Percentiles rank a stretch among this genome's conserved stretches.
phyloP scores from a whole-genome alignment of 2,888 invertebrate species.

The Drepanosiphum platanoidis region DNA sequence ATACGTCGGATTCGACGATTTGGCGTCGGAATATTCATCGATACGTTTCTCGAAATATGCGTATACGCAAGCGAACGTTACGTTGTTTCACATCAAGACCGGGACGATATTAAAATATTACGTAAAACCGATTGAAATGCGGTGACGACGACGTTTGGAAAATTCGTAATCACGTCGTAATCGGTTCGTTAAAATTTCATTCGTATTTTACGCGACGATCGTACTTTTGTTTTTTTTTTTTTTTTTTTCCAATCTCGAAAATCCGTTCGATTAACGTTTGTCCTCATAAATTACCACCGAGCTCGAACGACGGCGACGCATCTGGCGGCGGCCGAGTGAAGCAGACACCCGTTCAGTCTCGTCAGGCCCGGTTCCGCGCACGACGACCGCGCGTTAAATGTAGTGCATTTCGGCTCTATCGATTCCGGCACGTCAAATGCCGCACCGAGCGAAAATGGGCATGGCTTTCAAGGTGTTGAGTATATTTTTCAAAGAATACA shows the following conservation, averaged over 20 bases:
- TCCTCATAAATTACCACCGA: too few species aligned
- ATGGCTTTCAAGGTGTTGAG: neutral
- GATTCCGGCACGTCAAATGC: neutral
- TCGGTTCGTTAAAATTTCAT: too few species aligned
- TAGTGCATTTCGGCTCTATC: neutral
- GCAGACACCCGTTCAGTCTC: neutral
- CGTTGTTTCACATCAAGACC: neutral
- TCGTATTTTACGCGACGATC: too few species aligned
- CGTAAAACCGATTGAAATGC: neutral
- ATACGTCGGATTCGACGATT: neutral
- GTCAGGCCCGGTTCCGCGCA: neutral
- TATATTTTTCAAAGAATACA: neutral
- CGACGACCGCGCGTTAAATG: neutral
- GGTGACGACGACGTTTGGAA: neutral
- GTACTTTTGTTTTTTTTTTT: too few species aligned
- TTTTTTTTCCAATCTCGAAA: too few species aligned
- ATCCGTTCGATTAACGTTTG: too few species aligned
- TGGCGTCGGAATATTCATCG: neutral
- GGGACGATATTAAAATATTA: too few species aligned
- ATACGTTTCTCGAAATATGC: neutral
- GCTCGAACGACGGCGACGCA: neutral
- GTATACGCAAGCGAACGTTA: neutral
- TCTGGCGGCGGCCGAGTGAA: too few species aligned
- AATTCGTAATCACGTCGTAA: too few species aligned
- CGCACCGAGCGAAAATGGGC: neutral